These are phyloP conservation scores for Aotus griseimembra DNA, from an alignment of 2,797 vertebrate species.

Conservation along the genomic window DNA sequence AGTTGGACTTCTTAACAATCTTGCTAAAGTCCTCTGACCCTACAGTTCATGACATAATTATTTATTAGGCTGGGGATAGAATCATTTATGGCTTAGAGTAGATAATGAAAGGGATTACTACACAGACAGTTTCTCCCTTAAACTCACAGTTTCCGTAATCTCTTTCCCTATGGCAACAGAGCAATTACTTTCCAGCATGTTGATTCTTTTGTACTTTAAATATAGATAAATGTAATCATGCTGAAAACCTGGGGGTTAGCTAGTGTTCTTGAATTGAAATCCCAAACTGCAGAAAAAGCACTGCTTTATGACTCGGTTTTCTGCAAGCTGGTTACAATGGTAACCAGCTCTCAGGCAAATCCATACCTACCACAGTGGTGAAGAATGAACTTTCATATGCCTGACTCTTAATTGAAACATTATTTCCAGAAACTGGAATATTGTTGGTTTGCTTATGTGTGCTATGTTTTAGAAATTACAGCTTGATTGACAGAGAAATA, in stretches of 20 bases:
- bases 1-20: slow-evolving; percentile 45
- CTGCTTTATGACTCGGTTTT: slow-evolving; percentile 31
- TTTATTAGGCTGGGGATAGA: slow-evolving; percentile 63
- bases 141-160: slow-evolving; percentile 74
- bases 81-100: slow-evolving; percentile 66
- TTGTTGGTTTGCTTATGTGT: not conserved
- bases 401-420: not conserved
- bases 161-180: slow-evolving; percentile 77
- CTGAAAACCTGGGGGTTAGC: slow-evolving; percentile 69
- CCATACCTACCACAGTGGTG: not conserved
- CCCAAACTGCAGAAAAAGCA: slow-evolving; percentile 21
- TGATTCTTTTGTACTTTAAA: slow-evolving; percentile 77
- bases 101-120: slow-evolving; percentile 78
- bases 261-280: slow-evolving; percentile 51
- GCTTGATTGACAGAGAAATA: not conserved
- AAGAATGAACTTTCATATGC: not conserved
- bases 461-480: not conserved
- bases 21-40: slow-evolving; percentile 70
- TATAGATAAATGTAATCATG: slow-evolving; percentile 72
- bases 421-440: slow-evolving; percentile 3
- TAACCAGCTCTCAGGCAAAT: not conserved
- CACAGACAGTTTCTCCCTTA: slow-evolving; percentile 59
- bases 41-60: slow-evolving; percentile 72
- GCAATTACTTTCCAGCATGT: slow-evolving; percentile 74
- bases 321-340: not conserved